phyloP scores from a whole-genome alignment of 1,140 invertebrate genomes.

The Halyomorpha halys region DNA sequence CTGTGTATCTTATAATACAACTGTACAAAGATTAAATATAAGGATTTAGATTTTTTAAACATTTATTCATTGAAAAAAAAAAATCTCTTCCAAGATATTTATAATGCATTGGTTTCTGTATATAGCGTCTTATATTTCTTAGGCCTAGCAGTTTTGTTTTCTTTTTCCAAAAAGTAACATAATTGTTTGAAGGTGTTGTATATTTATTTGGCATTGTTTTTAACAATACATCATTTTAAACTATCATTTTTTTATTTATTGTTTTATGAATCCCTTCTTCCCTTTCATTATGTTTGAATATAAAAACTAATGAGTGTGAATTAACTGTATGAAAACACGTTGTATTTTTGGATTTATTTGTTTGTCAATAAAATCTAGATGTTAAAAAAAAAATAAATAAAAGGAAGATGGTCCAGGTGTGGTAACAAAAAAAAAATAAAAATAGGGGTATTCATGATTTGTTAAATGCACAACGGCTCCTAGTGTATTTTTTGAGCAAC shows the following conservation, averaged over 20 bases:
- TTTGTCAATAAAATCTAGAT: no score
- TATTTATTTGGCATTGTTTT: conserved; percentile 26
- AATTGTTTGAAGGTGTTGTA: conserved; percentile 21
- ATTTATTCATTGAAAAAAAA: conserved; percentile 13
- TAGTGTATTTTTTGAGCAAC: no score
- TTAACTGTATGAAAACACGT: no score
- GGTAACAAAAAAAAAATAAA: no score
- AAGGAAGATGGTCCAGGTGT: no score
- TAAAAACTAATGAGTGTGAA: no score
- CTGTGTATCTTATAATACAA: conserved; percentile 16
- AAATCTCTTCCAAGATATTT: conserved; percentile 14
- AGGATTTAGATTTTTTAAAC: conserved; percentile 24
- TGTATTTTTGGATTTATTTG: no score
- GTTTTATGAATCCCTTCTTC: background rate
- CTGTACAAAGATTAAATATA: conserved; percentile 24
- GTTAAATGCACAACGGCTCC: no score
- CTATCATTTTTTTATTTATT: conserved; percentile 5
- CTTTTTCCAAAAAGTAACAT: conserved; percentile 17
- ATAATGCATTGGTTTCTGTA: conserved; percentile 21
- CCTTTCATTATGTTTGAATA: no score
- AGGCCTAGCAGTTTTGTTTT: conserved; percentile 24
- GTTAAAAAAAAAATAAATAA: no score
- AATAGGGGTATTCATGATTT: no score
- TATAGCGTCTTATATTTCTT: conserved; percentile 20
- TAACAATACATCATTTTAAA: conserved; percentile 26